These are phyloP conservation scores for Etheostoma spectabile DNA, from an alignment of 2,113 vertebrate genomes.

Conservation along the genomic window DNA sequence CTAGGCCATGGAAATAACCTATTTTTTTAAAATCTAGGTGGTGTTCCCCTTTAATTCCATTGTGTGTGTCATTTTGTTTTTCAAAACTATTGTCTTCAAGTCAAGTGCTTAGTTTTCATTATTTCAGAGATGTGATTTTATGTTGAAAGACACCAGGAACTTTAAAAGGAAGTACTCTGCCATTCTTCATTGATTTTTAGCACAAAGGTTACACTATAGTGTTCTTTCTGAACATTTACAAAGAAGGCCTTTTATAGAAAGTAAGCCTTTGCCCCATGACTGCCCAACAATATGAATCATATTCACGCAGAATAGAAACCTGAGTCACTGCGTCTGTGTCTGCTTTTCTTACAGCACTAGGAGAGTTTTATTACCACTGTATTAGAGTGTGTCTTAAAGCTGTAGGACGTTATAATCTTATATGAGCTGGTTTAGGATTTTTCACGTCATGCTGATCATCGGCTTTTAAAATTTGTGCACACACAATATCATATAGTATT, in stretches of 20 bases:
- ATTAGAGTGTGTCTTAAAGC: slow-evolving; percentile 3
- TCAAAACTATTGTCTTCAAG: not conserved
- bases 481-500: not conserved
- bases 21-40: too few species aligned
- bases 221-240: not conserved
- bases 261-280: slow-evolving; percentile 49
- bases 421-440: not conserved
- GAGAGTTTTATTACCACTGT: not conserved
- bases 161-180: not conserved
- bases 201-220: slow-evolving; percentile 11
- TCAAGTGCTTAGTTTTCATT: not conserved
- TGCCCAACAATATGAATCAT: slow-evolving; percentile 32
- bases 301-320: slow-evolving; percentile 34
- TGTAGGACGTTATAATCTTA: not conserved
- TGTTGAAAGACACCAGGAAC: not conserved
- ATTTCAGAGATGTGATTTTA: not conserved
- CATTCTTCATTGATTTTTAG: not conserved
- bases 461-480: not conserved
- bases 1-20: too few species aligned
- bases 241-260: slow-evolving; percentile 9
- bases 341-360: not conserved
- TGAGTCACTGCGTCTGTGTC: not conserved
- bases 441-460: not conserved
- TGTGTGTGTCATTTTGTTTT: not conserved
- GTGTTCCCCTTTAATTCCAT: too few species aligned